phyloP scores from a whole-genome alignment of 2,888 invertebrate genomes.

The Patella pellucida region DNA sequence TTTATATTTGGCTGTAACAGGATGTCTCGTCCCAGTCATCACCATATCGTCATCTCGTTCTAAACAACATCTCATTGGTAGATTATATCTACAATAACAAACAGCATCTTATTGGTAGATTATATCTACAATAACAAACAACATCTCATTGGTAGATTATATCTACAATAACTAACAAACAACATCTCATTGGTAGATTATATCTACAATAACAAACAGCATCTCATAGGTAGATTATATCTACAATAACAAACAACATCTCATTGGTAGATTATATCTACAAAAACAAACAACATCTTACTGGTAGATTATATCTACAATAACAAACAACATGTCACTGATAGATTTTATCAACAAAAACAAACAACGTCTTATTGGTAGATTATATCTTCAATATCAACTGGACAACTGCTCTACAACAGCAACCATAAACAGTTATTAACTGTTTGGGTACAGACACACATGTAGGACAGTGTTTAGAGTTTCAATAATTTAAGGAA shows the following conservation, averaged over 20 bases:
- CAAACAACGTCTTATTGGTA: neutral
- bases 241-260: neutral
- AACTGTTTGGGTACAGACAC: no score
- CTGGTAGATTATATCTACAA: no score
- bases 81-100: slow-evolving; percentile 71
- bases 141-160: slow-evolving; percentile 74
- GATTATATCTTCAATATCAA: neutral
- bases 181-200: neutral
- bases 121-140: neutral
- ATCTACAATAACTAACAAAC: slow-evolving; percentile 8
- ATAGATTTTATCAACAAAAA: slow-evolving; percentile 72
- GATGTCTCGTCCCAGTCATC: slow-evolving; percentile 88
- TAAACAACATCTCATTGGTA: slow-evolving; percentile 86
- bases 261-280: neutral
- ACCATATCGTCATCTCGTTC: slow-evolving; percentile 94
- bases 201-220: neutral
- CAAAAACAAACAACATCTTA: no score
- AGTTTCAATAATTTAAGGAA: no score
- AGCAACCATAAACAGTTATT: no score
- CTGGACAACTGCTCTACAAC: no score
- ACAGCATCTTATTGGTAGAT: neutral
- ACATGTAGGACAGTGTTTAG: no score
- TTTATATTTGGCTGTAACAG: slow-evolving; percentile 86
- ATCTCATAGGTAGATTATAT: slow-evolving; percentile 74
- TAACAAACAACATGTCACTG: no score